Evolutionary conservation across 2,888 invertebrate genomes (phyloP).

Genomic region (Amiota minor): DNA sequence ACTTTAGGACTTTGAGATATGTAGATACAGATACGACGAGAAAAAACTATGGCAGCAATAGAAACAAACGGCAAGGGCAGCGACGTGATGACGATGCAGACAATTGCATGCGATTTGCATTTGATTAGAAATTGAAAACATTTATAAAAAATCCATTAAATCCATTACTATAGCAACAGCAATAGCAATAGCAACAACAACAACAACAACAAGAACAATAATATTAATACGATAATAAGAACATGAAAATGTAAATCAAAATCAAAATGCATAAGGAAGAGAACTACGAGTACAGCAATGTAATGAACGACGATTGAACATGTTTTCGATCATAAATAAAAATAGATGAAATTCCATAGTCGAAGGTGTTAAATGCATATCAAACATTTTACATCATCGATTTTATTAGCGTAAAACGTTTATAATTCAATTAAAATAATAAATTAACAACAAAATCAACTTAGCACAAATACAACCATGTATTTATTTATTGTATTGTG

Average conservation of each 20-base stretch:
- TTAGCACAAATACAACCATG: not conserved
- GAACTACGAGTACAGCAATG: slow-evolving; percentile 18
- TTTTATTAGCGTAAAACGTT: slow-evolving; percentile 64
- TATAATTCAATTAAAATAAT: slow-evolving; percentile 63
- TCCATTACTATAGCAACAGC: slow-evolving; percentile 21
- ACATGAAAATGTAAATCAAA: no score
- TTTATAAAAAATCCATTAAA: no score
- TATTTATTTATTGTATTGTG: no score
- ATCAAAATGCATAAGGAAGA: slow-evolving; percentile 9
- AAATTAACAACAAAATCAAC: slow-evolving; percentile 16
- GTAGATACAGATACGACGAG: no score
- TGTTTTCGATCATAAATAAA: slow-evolving; percentile 35
- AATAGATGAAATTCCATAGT: slow-evolving; percentile 62
- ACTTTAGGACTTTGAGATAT: no score
- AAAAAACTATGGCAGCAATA: no score
- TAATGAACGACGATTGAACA: slow-evolving; percentile 19
- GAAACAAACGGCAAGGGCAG: no score
- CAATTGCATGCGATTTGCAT: slow-evolving; percentile 61
- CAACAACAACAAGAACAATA: slow-evolving; percentile 48
- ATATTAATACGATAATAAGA: not conserved
- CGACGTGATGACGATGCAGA: not conserved
- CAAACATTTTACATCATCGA: slow-evolving; percentile 69
- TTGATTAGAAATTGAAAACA: slow-evolving; percentile 45
- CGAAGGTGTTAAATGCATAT: slow-evolving; percentile 63
- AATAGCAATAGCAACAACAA: slow-evolving; percentile 9